A percentile compares a stretch with the other conserved stretches of the same genome.
These are phyloP conservation scores for Clinocottus analis DNA, from an alignment of 2,113 vertebrate species.

Conservation along the genomic window DNA sequence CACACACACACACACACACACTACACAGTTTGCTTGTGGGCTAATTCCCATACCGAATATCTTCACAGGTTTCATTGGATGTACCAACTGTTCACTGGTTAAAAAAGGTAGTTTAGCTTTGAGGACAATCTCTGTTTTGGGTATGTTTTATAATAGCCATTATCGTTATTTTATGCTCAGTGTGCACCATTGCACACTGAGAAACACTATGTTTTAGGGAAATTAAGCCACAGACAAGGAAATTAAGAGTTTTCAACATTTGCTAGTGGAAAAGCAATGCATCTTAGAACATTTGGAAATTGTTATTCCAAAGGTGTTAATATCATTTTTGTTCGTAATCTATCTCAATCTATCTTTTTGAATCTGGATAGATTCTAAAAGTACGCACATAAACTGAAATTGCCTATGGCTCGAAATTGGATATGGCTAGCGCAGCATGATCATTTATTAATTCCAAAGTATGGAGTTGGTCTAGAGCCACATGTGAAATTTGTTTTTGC, in stretches of 20 bases:
- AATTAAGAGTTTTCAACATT: not conserved
- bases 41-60: slow-evolving; percentile 17
- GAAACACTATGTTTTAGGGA: not conserved
- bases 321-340: not conserved
- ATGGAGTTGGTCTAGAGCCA: not conserved
- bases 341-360: not conserved
- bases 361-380: not conserved
- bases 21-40: not conserved
- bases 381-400: not conserved
- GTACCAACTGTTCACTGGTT: not conserved
- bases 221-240: not conserved
- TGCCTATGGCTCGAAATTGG: too few species aligned
- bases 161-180: not conserved
- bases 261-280: not conserved
- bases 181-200: not conserved
- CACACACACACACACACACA: too few species aligned
- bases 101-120: not conserved
- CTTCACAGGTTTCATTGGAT: not conserved
- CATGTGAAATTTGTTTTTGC: not conserved
- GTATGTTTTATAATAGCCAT: not conserved
- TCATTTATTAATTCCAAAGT: not conserved
- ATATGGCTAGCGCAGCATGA: not conserved
- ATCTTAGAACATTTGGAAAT: not conserved
- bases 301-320: not conserved
- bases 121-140: not conserved